phyloP scores from a whole-genome alignment of 2,888 invertebrate species.

The Ornithoptera priamus region DNA sequence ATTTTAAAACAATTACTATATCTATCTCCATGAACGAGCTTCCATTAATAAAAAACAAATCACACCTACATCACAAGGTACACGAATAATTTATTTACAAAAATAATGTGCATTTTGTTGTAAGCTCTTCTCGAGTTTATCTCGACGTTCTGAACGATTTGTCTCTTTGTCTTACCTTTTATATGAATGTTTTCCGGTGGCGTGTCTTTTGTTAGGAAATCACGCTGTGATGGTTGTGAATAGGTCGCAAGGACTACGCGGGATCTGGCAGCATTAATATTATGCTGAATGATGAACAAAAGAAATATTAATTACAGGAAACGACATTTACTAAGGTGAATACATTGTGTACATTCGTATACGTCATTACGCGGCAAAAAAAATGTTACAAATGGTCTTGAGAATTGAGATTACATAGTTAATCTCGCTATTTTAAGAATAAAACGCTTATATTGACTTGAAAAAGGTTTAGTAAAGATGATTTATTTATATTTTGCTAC shows the following conservation, averaged over 20 bases:
- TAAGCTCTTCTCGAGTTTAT: conserved; percentile 8
- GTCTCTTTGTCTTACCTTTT: conserved; percentile 7
- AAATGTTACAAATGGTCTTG: background rate
- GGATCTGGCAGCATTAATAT: conserved; percentile 5
- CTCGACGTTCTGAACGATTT: conserved; percentile 17
- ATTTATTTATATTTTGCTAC: background rate
- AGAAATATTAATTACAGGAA: conserved; percentile 22
- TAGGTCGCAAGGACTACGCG: conserved; percentile 1
- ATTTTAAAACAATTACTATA: background rate
- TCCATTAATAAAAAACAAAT: background rate
- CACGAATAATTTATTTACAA: background rate
- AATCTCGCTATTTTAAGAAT: background rate
- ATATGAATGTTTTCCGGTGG: conserved; percentile 10
- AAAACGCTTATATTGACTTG: background rate
- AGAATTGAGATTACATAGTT: background rate
- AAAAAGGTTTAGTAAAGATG: background rate
- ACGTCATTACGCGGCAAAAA: background rate
- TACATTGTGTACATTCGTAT: background rate
- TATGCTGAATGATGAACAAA: conserved; percentile 9
- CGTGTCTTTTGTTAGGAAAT: conserved; percentile 19
- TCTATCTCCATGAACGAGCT: background rate
- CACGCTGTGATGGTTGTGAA: conserved; percentile 1
- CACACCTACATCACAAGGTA: background rate
- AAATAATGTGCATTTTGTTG: background rate
- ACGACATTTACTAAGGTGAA: background rate